These are phyloP conservation scores for Lomographa bimaculata DNA, from an alignment of 2,888 invertebrate genomes.

Conservation along the genomic window DNA sequence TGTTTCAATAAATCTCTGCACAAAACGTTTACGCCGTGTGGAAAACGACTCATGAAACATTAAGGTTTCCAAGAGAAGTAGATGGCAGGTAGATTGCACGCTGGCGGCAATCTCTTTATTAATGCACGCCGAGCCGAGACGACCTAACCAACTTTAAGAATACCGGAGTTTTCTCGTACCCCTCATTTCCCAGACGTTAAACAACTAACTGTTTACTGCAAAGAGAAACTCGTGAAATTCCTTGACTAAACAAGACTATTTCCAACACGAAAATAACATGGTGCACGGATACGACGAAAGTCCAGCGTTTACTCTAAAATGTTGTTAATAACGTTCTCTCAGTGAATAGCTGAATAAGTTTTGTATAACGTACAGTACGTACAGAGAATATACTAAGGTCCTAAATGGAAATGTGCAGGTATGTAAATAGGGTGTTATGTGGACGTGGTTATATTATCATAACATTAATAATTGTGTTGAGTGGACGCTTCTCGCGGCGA, in stretches of 20 bases:
- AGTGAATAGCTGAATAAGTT: constrained; percentile 35
- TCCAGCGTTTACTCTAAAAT: constrained; percentile 45
- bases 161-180: constrained; percentile 49
- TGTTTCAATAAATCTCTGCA: constrained; percentile 19
- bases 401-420: constrained; percentile 54
- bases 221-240: constrained; percentile 59
- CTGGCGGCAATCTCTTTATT: constrained; percentile 54
- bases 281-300: constrained; percentile 41
- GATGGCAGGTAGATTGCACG: constrained; percentile 46
- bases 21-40: constrained; percentile 24
- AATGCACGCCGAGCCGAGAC: constrained; percentile 46
- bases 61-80: constrained; percentile 17
- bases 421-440: constrained; percentile 54
- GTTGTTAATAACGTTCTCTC: constrained; percentile 56
- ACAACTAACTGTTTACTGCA: constrained; percentile 68
- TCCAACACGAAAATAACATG: constrained; percentile 62
- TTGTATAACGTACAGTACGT: constrained; percentile 26
- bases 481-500: constrained; percentile 49
- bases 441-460: constrained; percentile 34
- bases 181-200: constrained; percentile 58
- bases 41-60: constrained; percentile 27
- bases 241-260: constrained; percentile 58
- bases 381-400: constrained; percentile 44
- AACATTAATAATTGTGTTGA: constrained; percentile 34
- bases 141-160: constrained; percentile 67